Percentiles rank a stretch among this genome's conserved stretches.
These are phyloP conservation scores for Tyria jacobaeae DNA, from an alignment of 2,888 invertebrate genomes.

Conservation along the genomic window DNA sequence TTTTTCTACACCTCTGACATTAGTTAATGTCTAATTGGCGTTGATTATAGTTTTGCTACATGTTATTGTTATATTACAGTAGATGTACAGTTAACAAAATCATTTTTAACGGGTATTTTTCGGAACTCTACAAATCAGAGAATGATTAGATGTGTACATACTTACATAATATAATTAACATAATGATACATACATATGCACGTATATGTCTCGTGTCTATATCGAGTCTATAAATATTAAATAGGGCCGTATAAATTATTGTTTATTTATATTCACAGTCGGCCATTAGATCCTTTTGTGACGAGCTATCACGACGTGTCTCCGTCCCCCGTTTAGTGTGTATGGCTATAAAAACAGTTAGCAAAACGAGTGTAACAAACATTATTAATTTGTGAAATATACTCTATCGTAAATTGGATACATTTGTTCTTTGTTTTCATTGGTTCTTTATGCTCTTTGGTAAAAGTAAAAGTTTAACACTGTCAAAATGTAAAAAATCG, in stretches of 20 bases:
- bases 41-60: too few relatives aligned
- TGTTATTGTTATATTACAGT: too few relatives aligned
- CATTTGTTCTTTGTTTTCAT: too few relatives aligned
- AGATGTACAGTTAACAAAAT: too few relatives aligned
- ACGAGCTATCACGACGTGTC: slow-evolving; percentile 18
- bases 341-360: slow-evolving; percentile 22
- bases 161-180: background rate
- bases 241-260: slow-evolving; percentile 28
- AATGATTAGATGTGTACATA: background rate
- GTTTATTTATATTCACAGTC: slow-evolving; percentile 32
- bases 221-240: slow-evolving; percentile 15
- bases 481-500: too few relatives aligned
- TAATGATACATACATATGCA: background rate
- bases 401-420: background rate
- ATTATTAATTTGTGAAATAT: background rate
- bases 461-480: too few relatives aligned
- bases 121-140: background rate
- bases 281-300: slow-evolving; percentile 28
- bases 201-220: too few relatives aligned
- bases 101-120: too few relatives aligned
- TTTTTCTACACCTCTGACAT: too few relatives aligned
- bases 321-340: background rate
- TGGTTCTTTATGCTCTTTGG: too few relatives aligned
- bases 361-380: background rate
- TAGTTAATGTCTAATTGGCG: too few relatives aligned